Base-by-base conservation (phyloP, 2,797 vertebrate species). In the Neopelma chrysocephalum region DNA sequence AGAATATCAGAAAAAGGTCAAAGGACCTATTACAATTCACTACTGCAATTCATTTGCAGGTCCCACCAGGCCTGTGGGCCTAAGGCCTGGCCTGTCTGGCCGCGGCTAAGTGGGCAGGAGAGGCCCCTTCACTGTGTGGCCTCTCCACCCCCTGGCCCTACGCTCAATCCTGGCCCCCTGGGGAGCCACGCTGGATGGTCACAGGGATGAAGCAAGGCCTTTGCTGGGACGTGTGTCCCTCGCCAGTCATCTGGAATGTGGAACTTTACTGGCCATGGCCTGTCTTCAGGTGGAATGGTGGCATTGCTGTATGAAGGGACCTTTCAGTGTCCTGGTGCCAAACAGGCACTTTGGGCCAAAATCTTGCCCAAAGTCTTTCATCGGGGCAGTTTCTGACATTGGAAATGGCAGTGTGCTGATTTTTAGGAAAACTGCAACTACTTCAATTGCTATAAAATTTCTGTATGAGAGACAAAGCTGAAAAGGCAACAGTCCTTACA, bases 21-120 rank as follows among this genome's bases (percentile, higher is more conserved):
- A 61, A 85, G 26, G 36, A 21, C 8, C 7, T 15, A 0, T 27
- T 57, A 29, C 10, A 31, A 11, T 62, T 91, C 12, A 5, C 20
- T 11, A 2, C 12, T 16, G 32, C 27, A n/a, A 48, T 65, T 38
- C 1, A 6, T 8, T 32, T 21, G 23, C 0, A 4, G 50, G 40
- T 36, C 16, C 17, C 36, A 10, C 8, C 23, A 15, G 48, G 14
- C 34, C 36, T 11, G 12, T 0, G 1, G 10, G 11, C 34, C 45
- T 2, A 12, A 43, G 47, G 25, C 66, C 1, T 0, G 27, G 36
- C 64, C 64, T 21, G 72, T 6, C 15, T 0, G 1, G 6, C 5
- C 0, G 0, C 7, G 54, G 8, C 32, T 0, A 1, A 32, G 38
- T 0, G 0, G 29, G 16, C 19, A 11, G 65, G 25, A 31, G 19